Evolutionary conservation across 2,888 invertebrate genomes (phyloP).

Genomic region (Drosophila setosimentum): DNA sequence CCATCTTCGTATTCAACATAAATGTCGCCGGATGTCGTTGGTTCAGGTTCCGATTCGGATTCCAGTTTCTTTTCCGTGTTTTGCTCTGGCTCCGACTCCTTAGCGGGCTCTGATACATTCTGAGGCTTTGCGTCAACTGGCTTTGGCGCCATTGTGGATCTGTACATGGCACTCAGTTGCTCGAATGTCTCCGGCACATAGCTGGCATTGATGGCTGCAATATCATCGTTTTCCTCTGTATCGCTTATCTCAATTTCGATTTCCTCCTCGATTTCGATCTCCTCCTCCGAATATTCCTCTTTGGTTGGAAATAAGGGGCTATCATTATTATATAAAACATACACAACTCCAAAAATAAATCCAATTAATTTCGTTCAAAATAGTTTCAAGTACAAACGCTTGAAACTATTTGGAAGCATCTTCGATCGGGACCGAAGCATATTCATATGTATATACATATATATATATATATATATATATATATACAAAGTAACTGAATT

Average conservation of each 20-base stretch:
- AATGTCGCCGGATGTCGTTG: slow-evolving; percentile 51
- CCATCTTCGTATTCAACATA: slow-evolving; percentile 74
- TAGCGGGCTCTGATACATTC: slow-evolving; percentile 7
- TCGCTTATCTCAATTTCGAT: slow-evolving; percentile 78
- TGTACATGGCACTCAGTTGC: slow-evolving; percentile 81
- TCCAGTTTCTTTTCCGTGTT: slow-evolving; percentile 15
- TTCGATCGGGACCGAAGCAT: slow-evolving; percentile 62
- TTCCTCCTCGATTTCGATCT: slow-evolving; percentile 81
- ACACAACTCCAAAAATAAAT: slow-evolving; percentile 1
- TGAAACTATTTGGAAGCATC: slow-evolving; percentile 51
- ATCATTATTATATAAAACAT: slow-evolving; percentile 27
- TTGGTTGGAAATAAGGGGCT: slow-evolving; percentile 39
- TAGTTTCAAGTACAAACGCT: slow-evolving; percentile 17
- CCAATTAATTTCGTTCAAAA: slow-evolving; percentile 28
- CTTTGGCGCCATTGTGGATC: slow-evolving; percentile 48
- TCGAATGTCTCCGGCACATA: slow-evolving; percentile 83
- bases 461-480: not conserved
- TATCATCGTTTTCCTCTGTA: slow-evolving; percentile 82
- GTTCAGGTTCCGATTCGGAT: slow-evolving; percentile 6
- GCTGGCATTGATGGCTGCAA: slow-evolving; percentile 81
- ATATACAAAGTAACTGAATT: slow-evolving; percentile 14
- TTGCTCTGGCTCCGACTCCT: slow-evolving; percentile 2
- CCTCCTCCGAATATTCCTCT: slow-evolving; percentile 82
- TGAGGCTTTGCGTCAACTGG: slow-evolving; percentile 9
- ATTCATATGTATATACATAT: not conserved